phyloP scores from a whole-genome alignment of 2,113 vertebrate species.

The Bungarus multicinctus region DNA sequence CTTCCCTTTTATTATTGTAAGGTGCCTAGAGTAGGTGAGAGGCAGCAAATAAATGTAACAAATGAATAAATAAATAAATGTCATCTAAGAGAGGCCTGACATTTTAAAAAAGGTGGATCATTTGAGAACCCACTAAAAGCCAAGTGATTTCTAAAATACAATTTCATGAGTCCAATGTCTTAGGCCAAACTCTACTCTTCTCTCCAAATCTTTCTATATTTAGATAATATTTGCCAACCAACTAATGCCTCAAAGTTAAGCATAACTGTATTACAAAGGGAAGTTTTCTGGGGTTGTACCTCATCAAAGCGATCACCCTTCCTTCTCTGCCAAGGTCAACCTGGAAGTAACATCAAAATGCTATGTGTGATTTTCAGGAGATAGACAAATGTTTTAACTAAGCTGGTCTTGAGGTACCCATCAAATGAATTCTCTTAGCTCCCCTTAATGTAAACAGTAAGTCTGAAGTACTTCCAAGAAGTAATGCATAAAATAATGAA shows the following conservation, averaged over 20 bases:
- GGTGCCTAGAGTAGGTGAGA: too few species aligned
- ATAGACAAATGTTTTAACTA: slow-evolving; percentile 34
- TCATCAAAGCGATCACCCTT: not conserved
- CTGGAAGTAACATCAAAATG: slow-evolving; percentile 29
- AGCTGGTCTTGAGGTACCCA: slow-evolving; percentile 37
- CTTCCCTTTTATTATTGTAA: too few species aligned
- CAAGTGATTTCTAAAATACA: too few species aligned
- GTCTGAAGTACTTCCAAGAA: slow-evolving; percentile 37
- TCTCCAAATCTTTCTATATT: not conserved
- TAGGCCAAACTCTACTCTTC: not conserved
- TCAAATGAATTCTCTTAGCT: slow-evolving; percentile 1
- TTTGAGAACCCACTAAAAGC: too few species aligned
- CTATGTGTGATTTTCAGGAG: slow-evolving; percentile 22
- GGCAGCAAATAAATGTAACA: too few species aligned
- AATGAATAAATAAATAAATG: too few species aligned
- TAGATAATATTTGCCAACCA: not conserved
- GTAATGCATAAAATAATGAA: slow-evolving; percentile 55
- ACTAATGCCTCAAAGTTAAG: not conserved
- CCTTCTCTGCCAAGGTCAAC: slow-evolving; percentile 2
- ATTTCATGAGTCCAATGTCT: not conserved
- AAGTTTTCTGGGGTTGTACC: not conserved
- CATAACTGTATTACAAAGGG: not conserved
- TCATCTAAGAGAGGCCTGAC: too few species aligned
- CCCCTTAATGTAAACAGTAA: slow-evolving; percentile 26
- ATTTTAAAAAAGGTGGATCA: too few species aligned